Evolutionary conservation across 2,888 invertebrate genomes (phyloP).

Genomic region (Watsonalla cultraria): DNA sequence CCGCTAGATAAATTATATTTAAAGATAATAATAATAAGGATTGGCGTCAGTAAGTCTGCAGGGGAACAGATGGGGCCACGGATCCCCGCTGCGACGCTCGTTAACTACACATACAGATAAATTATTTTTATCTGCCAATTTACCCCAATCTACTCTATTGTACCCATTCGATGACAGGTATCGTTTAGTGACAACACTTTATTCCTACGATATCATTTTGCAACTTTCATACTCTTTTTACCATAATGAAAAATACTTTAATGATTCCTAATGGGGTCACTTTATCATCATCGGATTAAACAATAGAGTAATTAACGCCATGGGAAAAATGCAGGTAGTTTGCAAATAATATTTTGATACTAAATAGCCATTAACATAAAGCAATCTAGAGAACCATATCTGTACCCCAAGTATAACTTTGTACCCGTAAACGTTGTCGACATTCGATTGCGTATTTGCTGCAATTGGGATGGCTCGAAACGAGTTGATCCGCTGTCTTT

Average conservation of each 20-base stretch:
- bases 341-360: background rate
- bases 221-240: background rate
- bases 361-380: background rate
- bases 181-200: conserved; percentile 41
- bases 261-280: background rate
- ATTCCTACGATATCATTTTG: conserved; percentile 11
- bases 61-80: conserved; percentile 54
- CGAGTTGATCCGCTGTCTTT: too few relatives aligned
- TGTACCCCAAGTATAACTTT: too few relatives aligned
- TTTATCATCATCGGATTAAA: background rate
- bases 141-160: conserved; percentile 70
- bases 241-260: background rate
- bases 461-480: too few relatives aligned
- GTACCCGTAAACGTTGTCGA: too few relatives aligned
- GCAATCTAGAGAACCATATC: background rate
- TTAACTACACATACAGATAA: conserved; percentile 67
- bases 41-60: conserved; percentile 57
- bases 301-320: background rate
- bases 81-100: conserved; percentile 61
- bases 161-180: conserved; percentile 55
- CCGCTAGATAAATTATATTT: conserved; percentile 11
- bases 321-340: background rate
- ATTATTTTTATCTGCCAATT: conserved; percentile 75
- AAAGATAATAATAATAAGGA: conserved; percentile 48
- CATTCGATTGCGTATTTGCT: too few relatives aligned